Evolutionary conservation across 1,140 invertebrate genomes (phyloP).

Genomic region (Danaus plexippus): DNA sequence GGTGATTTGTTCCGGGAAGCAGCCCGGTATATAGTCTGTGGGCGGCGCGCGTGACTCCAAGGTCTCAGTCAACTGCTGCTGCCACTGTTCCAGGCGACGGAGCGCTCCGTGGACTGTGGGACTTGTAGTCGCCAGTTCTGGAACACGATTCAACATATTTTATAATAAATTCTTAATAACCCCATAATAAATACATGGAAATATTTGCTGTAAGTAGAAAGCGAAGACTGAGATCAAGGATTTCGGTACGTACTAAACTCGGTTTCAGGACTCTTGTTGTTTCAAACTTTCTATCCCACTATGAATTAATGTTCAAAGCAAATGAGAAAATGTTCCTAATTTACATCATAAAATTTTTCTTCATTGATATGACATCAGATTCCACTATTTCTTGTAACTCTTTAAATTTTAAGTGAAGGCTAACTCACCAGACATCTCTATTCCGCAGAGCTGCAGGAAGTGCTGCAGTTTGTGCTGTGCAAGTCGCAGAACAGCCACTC

Average conservation of each 20-base stretch:
- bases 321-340: too few species aligned
- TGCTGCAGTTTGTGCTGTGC: slow-evolving; percentile 84
- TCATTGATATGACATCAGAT: too few species aligned
- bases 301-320: too few species aligned
- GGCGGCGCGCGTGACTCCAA: slow-evolving; percentile 84
- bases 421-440: slow-evolving; percentile 87
- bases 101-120: slow-evolving; percentile 93
- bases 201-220: too few species aligned
- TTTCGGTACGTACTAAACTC: too few species aligned
- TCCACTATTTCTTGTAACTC: too few species aligned
- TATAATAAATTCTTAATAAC: background rate
- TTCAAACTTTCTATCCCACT: too few species aligned
- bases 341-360: too few species aligned
- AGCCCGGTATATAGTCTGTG: slow-evolving; percentile 87
- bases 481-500: slow-evolving; percentile 88
- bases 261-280: too few species aligned
- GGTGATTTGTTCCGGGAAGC: slow-evolving; percentile 81
- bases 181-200: too few species aligned
- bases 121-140: slow-evolving; percentile 94
- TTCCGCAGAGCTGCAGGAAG: slow-evolving; percentile 83
- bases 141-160: slow-evolving; percentile 12
- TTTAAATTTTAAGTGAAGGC: too few species aligned
- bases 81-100: slow-evolving; percentile 90
- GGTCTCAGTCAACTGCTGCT: slow-evolving; percentile 83
- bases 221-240: too few species aligned